Evolutionary conservation across 2,888 invertebrate genomes (phyloP), one percentile per base, ranked within the genome.

Genomic region (Eupithecia subfuscata): DNA sequence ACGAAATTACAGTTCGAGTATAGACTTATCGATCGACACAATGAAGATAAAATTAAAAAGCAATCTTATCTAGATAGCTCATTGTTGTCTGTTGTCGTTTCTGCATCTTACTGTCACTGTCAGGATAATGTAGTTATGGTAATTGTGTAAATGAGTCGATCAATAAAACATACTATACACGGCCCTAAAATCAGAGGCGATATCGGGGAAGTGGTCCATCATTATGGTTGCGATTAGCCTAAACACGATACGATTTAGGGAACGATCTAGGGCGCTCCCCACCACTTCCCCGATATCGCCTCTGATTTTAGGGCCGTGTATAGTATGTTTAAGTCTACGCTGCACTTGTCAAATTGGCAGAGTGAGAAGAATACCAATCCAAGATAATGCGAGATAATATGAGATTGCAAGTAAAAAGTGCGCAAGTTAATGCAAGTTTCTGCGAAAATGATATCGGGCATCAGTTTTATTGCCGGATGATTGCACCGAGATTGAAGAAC

Each of bases 401-500:
- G 30, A 65, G 60, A 71, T 69, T 43, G 43, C 67, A 75, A 69
- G 67, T 70, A 43, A 18, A 52, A 67, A 67, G 65, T 45, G 37
- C 64, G n/a, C 73, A 76, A 76, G 82, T 82, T 80, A 83, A 84
- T 84, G 83, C 81, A 83, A 81, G 84, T 85, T 88, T 89, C 89
- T 84, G 79, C 84, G 88, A 89, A 88, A 85, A 88, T 84, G 80
- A 83, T 88, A 87, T 87, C 84, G 84, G 79, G 81, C 86, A 87
- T 87, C 86, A 84, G 83, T 88, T 88, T 87, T 88, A 88, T 87
- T 89, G 85, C 83, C 79, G 76, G 80, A 87, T 86, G 86, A 87
- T 88, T 88, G 83, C 80, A 79, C 78, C 77, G 64, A 83, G 85
- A 86, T 86, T 85, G 85, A 85, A 83, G 84, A 77, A 72, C 81